Percentiles rank a stretch among this genome's conserved stretches.
Evolutionary conservation across 1,140 invertebrate genomes (phyloP).

Genomic region (Zaprionus africanus): DNA sequence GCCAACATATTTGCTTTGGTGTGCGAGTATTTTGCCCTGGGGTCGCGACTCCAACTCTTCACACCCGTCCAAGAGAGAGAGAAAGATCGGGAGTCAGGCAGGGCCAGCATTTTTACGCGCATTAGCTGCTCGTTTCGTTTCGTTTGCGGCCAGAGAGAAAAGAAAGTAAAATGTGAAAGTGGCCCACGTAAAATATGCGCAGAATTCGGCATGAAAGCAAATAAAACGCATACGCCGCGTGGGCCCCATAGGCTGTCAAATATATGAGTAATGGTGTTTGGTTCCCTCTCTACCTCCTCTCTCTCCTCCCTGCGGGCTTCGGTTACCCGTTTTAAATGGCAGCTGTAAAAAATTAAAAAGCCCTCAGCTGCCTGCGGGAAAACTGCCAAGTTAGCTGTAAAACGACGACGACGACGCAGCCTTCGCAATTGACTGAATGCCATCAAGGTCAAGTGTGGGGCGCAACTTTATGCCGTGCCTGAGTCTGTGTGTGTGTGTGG

Average conservation of each 20-base stretch:
- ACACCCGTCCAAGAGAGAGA: background rate
- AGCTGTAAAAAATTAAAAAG: constrained; percentile 76
- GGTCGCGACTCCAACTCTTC: constrained; percentile 17
- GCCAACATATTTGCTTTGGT: no score
- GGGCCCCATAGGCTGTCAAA: constrained; percentile 68
- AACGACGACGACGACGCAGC: constrained; percentile 27
- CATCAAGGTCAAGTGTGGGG: constrained; percentile 61
- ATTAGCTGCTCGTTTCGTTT: constrained; percentile 63
- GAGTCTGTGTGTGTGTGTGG: constrained; percentile 16
- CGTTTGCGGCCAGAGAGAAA: constrained; percentile 7
- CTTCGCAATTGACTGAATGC: constrained; percentile 52
- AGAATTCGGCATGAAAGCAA: constrained; percentile 74
- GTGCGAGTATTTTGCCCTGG: no score
- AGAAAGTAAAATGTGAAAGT: constrained; percentile 41
- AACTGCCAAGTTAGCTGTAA: constrained; percentile 72
- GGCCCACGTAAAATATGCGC: constrained; percentile 68
- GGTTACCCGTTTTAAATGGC: constrained; percentile 48
- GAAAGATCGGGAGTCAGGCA: constrained; percentile 32
- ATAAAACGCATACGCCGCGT: constrained; percentile 77
- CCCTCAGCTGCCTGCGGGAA: constrained; percentile 61
- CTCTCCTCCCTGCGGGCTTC: background rate
- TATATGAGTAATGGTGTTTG: constrained; percentile 71
- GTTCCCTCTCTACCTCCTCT: background rate
- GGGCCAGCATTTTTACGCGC: constrained; percentile 41
- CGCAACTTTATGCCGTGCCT: constrained; percentile 6